Base-by-base conservation (phyloP, 2,888 invertebrate species). In the Globia sparganii region DNA sequence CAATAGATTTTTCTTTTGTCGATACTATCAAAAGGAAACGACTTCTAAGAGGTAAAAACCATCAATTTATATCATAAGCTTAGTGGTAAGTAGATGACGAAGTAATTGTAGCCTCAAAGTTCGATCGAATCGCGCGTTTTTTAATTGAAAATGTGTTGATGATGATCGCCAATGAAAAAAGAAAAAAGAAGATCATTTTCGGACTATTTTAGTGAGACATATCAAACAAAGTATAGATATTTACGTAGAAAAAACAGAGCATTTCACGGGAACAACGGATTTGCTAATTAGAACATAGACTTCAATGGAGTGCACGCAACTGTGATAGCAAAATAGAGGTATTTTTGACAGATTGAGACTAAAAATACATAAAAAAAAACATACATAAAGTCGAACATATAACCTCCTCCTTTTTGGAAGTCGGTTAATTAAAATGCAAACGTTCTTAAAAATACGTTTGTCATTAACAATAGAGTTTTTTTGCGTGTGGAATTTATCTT, bases 271-370 rank as follows among this genome's bases (percentile, higher is more conserved):
- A 74, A 61, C 59, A 74, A 61, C 75, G 15, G 37, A 21, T 43
- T 77, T 34, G 25, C 61, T 77, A 43, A 67, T 75, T 75, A 62
- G 61, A 40, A 78, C 53, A 68, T 56, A 62, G 40, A 31, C 58
- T 58, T 58, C 61, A 74, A 78, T 72, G 43, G 28, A 69, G 40
- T 56, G 61, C 37, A 43, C 56, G 18, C 49, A 61, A 72, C n/a
- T 72, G 82, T 72, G n/a, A n/a, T n/a, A n/a, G 25, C 3, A 53
- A 53, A 2, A 8, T 53, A 25, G 3, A 25, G 9, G 8, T 53
- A 53, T 2, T 53, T 53, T 25, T 25, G 25, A 9, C 25, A 53
- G 25, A 25, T 25, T 25, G 53, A 53, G 25, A 46, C 46, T 46
- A 18, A 18, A 40, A 40, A 40, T 40, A 9, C 40, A 9, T 40